phyloP scores from a whole-genome alignment of 2,888 invertebrate genomes.

The Synanthedon myopaeformis region DNA sequence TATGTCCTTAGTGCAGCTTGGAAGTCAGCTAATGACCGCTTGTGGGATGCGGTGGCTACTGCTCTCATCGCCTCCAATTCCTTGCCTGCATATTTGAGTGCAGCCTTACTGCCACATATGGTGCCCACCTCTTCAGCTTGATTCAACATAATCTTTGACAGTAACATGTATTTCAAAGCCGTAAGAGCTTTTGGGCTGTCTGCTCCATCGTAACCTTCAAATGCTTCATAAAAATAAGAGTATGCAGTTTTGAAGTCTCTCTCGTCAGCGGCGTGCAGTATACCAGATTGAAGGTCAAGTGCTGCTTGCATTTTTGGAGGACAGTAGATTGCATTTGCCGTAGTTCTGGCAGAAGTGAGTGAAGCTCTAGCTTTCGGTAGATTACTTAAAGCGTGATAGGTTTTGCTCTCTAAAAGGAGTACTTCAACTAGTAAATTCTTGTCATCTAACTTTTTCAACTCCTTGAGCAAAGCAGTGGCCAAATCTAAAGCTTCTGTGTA shows the following conservation, averaged over 20 bases:
- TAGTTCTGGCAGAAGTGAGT: conserved; percentile 97
- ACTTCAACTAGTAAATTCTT: conserved; percentile 99
- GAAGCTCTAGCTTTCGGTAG: conserved; percentile 97
- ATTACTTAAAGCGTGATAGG: conserved; percentile 97
- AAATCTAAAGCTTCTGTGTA: conserved; percentile 87
- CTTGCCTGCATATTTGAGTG: conserved; percentile 94
- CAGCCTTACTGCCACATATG: conserved; percentile 95
- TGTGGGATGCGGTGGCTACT: conserved; percentile 95
- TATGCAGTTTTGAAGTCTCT: conserved; percentile 99
- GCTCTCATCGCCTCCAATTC: conserved; percentile 99
- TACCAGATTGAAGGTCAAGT: conserved; percentile 96
- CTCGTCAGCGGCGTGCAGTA: conserved; percentile 99
- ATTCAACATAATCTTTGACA: conserved; percentile 98
- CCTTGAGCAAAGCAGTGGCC: conserved; percentile 89
- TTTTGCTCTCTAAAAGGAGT: conserved; percentile 97
- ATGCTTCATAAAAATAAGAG: conserved; percentile 99
- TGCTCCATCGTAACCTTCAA: conserved; percentile 97
- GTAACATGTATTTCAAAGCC: conserved; percentile 98
- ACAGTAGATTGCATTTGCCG: conserved; percentile 99
- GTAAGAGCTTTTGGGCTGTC: conserved; percentile 91
- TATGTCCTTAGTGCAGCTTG: conserved; percentile 89
- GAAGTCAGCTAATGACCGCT: conserved; percentile 97
- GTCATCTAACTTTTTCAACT: conserved; percentile 98
- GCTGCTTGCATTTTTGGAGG: conserved; percentile 99
- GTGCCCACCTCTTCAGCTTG: conserved; percentile 96